These are phyloP conservation scores for Rapana venosa DNA, from an alignment of 2,888 invertebrate species.

Conservation along the genomic window DNA sequence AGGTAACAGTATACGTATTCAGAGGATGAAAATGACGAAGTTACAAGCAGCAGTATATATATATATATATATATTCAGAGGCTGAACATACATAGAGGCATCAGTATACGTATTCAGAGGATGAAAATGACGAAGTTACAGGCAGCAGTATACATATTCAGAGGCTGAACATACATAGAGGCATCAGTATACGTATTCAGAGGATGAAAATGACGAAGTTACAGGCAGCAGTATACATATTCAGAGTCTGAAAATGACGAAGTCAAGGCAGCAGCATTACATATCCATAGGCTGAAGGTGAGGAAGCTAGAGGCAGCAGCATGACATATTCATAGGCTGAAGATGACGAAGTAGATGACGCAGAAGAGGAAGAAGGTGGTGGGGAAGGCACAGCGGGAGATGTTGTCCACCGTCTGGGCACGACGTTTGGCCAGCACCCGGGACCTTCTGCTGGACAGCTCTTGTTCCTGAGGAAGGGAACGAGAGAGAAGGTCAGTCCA, in stretches of 20 bases:
- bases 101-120: too few species aligned
- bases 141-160: too few species aligned
- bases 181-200: too few species aligned
- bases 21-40: too few species aligned
- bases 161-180: too few species aligned
- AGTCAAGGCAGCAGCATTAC: neutral
- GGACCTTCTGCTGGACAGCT: neutral
- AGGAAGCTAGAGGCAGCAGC: conserved; percentile 15
- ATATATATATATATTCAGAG: too few species aligned
- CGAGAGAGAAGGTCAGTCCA: neutral
- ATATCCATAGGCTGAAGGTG: neutral
- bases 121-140: neutral
- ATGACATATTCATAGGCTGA: neutral
- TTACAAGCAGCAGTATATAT: too few species aligned
- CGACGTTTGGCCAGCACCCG: conserved; percentile 7
- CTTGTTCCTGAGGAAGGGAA: neutral
- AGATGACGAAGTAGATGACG: conserved; percentile 14
- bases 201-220: conserved; percentile 1
- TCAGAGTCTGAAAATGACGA: neutral
- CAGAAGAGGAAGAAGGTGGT: conserved; percentile 26
- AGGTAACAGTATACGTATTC: too few species aligned
- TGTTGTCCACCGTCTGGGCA: conserved; percentile 28
- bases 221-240: neutral
- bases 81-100: too few species aligned
- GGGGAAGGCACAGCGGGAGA: conserved; percentile 37